These are phyloP conservation scores for Cariama cristata DNA, from an alignment of 2,113 vertebrate genomes.

Conservation along the genomic window DNA sequence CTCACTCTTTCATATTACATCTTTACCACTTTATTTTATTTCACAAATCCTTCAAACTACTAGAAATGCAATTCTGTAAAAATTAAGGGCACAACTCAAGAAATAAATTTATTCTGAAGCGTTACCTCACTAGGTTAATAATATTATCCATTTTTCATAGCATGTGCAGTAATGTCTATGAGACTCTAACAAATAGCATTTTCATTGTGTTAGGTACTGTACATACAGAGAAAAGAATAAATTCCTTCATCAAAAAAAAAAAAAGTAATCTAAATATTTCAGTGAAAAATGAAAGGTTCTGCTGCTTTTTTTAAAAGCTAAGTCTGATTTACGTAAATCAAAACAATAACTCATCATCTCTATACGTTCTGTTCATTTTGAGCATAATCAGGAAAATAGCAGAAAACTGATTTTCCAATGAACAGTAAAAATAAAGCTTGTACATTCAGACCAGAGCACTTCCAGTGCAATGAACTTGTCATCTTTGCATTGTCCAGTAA, in stretches of 20 bases:
- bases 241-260: background rate
- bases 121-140: background rate
- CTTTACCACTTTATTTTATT: background rate
- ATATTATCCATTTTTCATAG: background rate
- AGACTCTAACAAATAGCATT: background rate
- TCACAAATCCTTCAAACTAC: background rate
- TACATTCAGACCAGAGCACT: background rate
- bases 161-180: background rate
- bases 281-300: background rate
- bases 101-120: background rate
- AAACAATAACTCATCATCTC: background rate
- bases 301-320: background rate
- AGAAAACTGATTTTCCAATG: background rate
- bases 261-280: background rate
- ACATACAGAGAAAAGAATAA: background rate
- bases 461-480: background rate
- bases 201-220: background rate
- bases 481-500: background rate
- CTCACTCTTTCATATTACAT: background rate
- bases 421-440: background rate
- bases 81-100: background rate
- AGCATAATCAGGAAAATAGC: background rate
- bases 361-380: background rate
- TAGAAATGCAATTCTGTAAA: background rate
- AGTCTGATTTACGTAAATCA: background rate